Base-by-base conservation (phyloP, 2,797 vertebrate species). In the Pipistrellus nathusii region DNA sequence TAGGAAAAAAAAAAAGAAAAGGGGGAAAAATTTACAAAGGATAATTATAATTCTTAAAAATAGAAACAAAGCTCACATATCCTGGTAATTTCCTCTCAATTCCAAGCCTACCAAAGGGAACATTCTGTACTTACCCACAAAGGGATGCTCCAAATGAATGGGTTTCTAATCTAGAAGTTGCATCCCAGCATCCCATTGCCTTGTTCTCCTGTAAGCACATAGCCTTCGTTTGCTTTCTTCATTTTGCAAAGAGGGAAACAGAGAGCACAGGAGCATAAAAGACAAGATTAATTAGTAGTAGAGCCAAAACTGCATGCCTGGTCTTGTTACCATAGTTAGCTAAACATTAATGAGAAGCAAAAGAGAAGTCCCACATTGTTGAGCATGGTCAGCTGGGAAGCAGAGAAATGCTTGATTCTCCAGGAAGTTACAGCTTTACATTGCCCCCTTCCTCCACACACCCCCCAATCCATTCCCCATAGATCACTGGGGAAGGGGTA, bases 21-120 rank as follows among this genome's bases (percentile, higher is more conserved):
- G 6, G 11, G 6, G 3, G 14, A 9, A 35, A 11, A 38, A 66
- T n/a, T 55, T 86, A 41, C 4, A 35, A 76, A 83, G 53, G 23
- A 38, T n/a, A 46, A 57, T 5, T 12, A 44, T 83, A 46, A 57
- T 44, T 77, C n/a, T 20, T 86, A 64, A 55, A 90, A 86, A 48
- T 3, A 86, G 38, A 90, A 59, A 64, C 5, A 82, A 68, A 46
- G 30, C 2, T 53, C 18, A 46, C 10, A 44, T 21, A 51, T 27
- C 5, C n/a, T 73, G 14, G 81, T 53, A 38, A 82, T 32, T 84
- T 88, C 13, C 30, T 90, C 48, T 84, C 44, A 82, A 25, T 66
- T 69, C 57, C 32, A 57, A 57, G 13, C 17, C 6, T 66, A 41
- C 21, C 3, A 1, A 69, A 72, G 82, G n/a, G 73, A 53, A 88